These are phyloP conservation scores for Pyrgilauda ruficollis DNA, from an alignment of 2,113 vertebrate genomes.

Conservation along the genomic window DNA sequence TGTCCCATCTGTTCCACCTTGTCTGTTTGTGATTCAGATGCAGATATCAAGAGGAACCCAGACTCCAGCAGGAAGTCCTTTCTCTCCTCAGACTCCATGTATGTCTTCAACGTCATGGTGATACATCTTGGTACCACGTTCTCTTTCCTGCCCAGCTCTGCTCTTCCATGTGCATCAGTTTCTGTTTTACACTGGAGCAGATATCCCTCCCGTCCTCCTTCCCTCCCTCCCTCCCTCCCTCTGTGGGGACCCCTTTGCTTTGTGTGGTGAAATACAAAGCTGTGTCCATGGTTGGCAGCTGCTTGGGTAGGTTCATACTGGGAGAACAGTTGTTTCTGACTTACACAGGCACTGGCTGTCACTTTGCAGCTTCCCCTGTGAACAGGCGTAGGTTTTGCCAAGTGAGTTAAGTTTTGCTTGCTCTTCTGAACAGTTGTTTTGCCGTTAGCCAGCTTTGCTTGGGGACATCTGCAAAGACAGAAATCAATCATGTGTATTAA, in stretches of 20 bases:
- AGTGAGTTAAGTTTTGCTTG: background rate
- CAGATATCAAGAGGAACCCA: conserved; percentile 83
- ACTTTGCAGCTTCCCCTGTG: background rate
- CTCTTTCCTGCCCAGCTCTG: background rate
- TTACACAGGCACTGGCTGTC: background rate
- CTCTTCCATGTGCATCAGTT: background rate
- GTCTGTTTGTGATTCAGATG: conserved; percentile 78
- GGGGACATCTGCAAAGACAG: background rate
- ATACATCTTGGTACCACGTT: background rate
- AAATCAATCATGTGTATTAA: accelerated
- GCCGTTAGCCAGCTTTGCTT: background rate
- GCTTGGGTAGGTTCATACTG: background rate
- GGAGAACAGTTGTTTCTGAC: background rate
- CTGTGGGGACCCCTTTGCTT: background rate
- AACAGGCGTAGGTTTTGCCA: background rate
- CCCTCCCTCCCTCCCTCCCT: background rate
- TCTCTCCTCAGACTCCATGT: conserved; percentile 85
- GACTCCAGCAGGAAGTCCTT: conserved; percentile 78
- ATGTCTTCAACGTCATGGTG: background rate
- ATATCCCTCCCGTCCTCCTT: background rate
- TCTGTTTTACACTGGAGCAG: background rate
- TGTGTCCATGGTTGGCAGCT: background rate
- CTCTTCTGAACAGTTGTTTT: background rate
- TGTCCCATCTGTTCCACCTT: background rate
- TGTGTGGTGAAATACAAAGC: background rate